A percentile compares a stretch with the other conserved stretches of the same genome.
phyloP scores from a whole-genome alignment of 1,140 invertebrate species.

The Bombus superbus region DNA sequence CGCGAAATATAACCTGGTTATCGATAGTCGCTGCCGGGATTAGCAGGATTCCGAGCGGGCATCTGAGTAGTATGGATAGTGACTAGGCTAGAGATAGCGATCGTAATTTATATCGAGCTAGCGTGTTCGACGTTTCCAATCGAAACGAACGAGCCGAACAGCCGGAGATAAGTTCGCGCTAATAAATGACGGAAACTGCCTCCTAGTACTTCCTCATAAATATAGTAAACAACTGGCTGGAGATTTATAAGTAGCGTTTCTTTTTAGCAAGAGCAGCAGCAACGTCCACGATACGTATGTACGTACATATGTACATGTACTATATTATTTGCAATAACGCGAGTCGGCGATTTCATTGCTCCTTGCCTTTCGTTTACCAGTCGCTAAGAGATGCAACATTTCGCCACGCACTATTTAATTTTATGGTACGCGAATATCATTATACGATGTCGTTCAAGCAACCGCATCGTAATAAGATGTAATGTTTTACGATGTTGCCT shows the following conservation, averaged over 20 bases:
- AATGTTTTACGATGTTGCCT: conserved; percentile 25
- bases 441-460: conserved; percentile 16
- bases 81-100: conserved; percentile 55
- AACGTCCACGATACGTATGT: background rate
- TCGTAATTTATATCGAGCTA: conserved; percentile 60
- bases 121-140: conserved; percentile 57
- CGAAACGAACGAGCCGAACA: conserved; percentile 53
- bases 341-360: background rate
- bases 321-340: conserved; percentile 10
- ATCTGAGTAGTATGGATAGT: conserved; percentile 55
- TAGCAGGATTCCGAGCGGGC: conserved; percentile 47
- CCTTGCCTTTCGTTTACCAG: background rate
- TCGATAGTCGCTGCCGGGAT: conserved; percentile 43
- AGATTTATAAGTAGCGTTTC: conserved; percentile 31
- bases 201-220: conserved; percentile 36
- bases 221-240: conserved; percentile 34
- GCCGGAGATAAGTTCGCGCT: conserved; percentile 52
- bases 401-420: conserved; percentile 35
- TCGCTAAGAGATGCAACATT: conserved; percentile 1
- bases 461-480: conserved; percentile 36
- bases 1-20: conserved; percentile 48
- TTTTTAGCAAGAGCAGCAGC: background rate
- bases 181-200: conserved; percentile 58
- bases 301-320: background rate
- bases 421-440: conserved; percentile 9